A percentile compares a stretch with the other conserved stretches of the same genome.
phyloP scores from a whole-genome alignment of 2,888 invertebrate species.

The Lutraria lutraria region DNA sequence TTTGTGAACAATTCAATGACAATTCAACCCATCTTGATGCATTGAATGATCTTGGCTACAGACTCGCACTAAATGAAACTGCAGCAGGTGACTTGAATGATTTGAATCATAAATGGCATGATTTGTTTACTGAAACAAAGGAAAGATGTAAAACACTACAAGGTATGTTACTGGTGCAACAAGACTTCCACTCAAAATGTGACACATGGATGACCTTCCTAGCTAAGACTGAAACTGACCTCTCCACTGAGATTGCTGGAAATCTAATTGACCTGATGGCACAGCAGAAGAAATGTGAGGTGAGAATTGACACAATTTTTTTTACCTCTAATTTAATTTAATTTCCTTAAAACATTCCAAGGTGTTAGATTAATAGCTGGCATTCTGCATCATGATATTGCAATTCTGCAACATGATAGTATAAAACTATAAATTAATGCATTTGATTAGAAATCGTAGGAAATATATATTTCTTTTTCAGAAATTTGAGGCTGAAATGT shows the following conservation, averaged over 20 bases:
- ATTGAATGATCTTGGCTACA: constrained; percentile 84
- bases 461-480: constrained; percentile 57
- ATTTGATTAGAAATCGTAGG: not conserved
- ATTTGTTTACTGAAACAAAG: constrained; percentile 74
- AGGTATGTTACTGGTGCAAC: constrained; percentile 80
- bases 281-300: constrained; percentile 84
- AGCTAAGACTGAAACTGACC: constrained; percentile 82
- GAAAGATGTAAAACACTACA: constrained; percentile 81
- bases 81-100: constrained; percentile 79
- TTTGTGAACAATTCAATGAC: constrained; percentile 79
- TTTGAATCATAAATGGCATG: constrained; percentile 83
- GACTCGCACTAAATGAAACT: constrained; percentile 80
- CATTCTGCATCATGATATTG: not conserved
- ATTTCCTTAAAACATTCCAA: not conserved
- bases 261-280: constrained; percentile 81
- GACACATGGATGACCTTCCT: constrained; percentile 85
- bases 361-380: not conserved
- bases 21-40: constrained; percentile 79
- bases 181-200: constrained; percentile 85
- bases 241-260: constrained; percentile 81
- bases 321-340: not conserved
- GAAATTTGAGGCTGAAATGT: constrained; percentile 84
- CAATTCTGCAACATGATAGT: not conserved
- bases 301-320: constrained; percentile 53
- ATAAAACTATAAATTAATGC: not conserved